Evolutionary conservation across 2,113 vertebrate genomes (phyloP), one percentile per base, ranked within the genome.

Genomic region (Delphinapterus leucas): DNA sequence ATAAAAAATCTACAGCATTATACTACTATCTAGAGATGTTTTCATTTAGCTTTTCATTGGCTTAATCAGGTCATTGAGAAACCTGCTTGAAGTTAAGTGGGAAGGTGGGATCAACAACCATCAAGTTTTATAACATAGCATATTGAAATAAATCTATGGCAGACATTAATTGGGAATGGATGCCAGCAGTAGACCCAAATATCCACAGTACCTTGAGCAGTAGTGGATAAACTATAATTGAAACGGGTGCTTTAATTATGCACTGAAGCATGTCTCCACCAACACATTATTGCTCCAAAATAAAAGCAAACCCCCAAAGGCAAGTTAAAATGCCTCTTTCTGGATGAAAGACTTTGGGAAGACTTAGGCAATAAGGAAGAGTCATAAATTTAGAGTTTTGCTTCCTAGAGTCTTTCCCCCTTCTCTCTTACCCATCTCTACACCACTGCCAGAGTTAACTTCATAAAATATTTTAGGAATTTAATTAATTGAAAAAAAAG

Each of bases 121-220:
- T 90, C 73, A 92, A 95, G 55, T 92, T 96, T 95, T 92, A 95
- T 73, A 95, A 85, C 53, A 92, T 10, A 80, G 44, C 44, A 86
- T 68, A 88, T 18, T 91, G 71, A 93, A 97, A 94, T 77, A 90
- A 97, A 94, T 96, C 61, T 94, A 67, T 88, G 36, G n/a, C 31
- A 68, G 81, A 95, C 49, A 86, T 86, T 95, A 97, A 95, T 73
- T 88, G 71, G 36, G 8, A 90, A 92, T 86, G 17, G 47, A 58
- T 90, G 71, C 85, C 31, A 97, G 58, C 60, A 94, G 79, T 58
- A 90, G 60, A 82, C 26, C 74, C 53, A 93, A 86, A 90, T 92
- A 83, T 60, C 53, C 84, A 49, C 28, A 87, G 31, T 53, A 90
- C 20, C 26, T 68, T 67, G 70, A 96, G 18, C 28, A 88, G 47